A percentile compares a stretch with the other conserved stretches of the same genome.
Conservation (phyloP, 2,113 vertebrate genomes). For the Anoura caudifer region DNA sequence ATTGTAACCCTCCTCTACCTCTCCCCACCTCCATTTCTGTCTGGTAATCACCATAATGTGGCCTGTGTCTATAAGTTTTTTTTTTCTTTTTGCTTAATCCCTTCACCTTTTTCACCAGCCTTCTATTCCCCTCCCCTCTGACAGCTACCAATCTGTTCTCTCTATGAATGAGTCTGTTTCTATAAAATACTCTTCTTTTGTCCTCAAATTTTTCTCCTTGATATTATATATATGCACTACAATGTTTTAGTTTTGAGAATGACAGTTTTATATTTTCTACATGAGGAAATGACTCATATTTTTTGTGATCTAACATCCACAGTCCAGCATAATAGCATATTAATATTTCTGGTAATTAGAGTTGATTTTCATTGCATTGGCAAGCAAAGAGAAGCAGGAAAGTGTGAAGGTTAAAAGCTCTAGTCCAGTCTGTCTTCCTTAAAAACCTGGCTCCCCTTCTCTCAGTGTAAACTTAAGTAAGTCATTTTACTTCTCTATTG, state of each 20-base stretch:
- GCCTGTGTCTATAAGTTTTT: background rate
- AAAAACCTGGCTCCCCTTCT: background rate
- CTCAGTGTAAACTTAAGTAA: background rate
- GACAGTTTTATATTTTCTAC: background rate
- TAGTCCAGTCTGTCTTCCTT: background rate
- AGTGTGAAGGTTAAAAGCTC: background rate
- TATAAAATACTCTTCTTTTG: background rate
- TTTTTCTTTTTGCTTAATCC: background rate
- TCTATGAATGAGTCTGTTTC: background rate
- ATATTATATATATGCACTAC: background rate
- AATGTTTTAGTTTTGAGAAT: background rate
- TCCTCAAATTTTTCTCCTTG: background rate
- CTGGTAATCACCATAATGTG: background rate
- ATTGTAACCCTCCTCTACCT: background rate
- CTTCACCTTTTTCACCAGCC: background rate
- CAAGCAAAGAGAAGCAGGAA: background rate
- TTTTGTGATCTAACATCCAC: background rate
- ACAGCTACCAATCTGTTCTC: background rate
- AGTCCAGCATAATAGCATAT: background rate
- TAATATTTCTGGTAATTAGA: background rate
- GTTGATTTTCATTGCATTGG: background rate
- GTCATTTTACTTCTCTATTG: background rate
- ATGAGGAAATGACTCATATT: background rate
- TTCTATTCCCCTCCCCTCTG: background rate
- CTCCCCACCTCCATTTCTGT: background rate